Percentiles rank a stretch among this genome's conserved stretches.
phyloP scores from a whole-genome alignment of 2,888 invertebrate genomes.

The Tetranychus truncatus region DNA sequence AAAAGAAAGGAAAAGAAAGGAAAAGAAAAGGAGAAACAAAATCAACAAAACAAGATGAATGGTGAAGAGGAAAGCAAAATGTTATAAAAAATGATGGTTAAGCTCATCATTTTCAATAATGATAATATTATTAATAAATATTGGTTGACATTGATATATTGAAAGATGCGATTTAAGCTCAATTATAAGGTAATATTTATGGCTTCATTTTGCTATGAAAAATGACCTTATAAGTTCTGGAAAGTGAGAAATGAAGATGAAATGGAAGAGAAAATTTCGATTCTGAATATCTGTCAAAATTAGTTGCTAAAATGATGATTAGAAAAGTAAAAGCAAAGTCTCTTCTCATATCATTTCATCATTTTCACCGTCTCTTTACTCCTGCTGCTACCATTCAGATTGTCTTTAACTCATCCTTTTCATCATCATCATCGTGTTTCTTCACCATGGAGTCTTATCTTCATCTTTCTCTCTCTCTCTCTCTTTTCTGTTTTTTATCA shows the following conservation, averaged over 20 bases:
- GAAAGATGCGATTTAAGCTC: background rate
- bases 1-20: no score
- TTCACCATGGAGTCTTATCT: background rate
- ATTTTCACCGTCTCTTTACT: background rate
- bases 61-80: no score
- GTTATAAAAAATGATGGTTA: no score
- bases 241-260: background rate
- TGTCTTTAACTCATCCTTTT: background rate
- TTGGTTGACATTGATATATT: background rate
- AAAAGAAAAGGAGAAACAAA: no score
- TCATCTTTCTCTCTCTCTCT: background rate
- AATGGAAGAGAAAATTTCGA: background rate
- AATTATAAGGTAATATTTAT: background rate
- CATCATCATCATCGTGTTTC: background rate
- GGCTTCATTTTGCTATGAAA: background rate
- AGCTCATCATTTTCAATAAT: no score
- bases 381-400: background rate
- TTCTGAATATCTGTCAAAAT: background rate
- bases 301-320: background rate
- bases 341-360: background rate
- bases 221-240: background rate
- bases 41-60: no score
- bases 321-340: background rate
- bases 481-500: background rate
- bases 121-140: no score